Evolutionary conservation across 2,888 invertebrate species (phyloP), one percentile per base, ranked within the genome.

Genomic region (Druceiella hillmani): DNA sequence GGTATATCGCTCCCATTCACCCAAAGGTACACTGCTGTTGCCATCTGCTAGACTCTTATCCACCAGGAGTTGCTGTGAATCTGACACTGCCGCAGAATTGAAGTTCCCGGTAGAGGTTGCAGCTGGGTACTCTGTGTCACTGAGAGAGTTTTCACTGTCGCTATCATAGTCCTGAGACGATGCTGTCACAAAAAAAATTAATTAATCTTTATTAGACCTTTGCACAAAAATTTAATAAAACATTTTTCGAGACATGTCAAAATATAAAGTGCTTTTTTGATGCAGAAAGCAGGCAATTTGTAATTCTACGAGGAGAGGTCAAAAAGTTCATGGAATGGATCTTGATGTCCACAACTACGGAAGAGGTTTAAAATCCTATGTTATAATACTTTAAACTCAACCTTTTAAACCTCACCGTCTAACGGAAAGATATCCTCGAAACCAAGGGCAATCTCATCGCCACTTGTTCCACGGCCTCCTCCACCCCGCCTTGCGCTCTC

Each of bases 1-100:
- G 11, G 93, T 94, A 63, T 91, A 79, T 51, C 82, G 79, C 57
- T 94, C 94, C 94, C 94, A 94, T 47, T 81, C 79, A 12, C 93
- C 93, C 33, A 94, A 66, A 3, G 60, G 56, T 0, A 65, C 64
- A 1, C 53, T 66, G 13, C 75, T 62, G 36, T 76, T 75, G 25
- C 67, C 61, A 3, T 64, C 67, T 45, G 78, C 65, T 17, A 83
- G 61, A 49, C 79, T 79, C 50, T 71, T 68, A 50, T 83, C 78
- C 11, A 79, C 66, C 33, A 81, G 52, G 7, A 71, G 54, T 3
- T 51, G n/a, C 3, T 20, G 16, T 4, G 15, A 10, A 13, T 4
- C 6, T 3, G 12, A 16, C 13, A 29, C 14, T 29, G 6, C 11
- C 1, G 52, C 49, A 4, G 40, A 44, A 2, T 17, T 37, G n/a